Evolutionary conservation across 2,797 vertebrate genomes (phyloP).

Genomic region (Sebastes reedi): DNA sequence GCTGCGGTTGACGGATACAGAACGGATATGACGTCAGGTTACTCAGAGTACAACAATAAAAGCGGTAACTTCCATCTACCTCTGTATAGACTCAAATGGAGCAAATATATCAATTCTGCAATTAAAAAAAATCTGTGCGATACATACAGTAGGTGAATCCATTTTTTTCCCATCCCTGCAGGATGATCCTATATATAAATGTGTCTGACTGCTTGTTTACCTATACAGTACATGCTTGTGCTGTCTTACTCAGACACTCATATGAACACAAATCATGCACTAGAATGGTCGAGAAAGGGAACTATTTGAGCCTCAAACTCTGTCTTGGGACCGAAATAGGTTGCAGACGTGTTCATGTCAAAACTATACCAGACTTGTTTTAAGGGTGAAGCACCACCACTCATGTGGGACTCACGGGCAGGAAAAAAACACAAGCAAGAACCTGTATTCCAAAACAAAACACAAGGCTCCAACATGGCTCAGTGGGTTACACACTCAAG

Average conservation of each 20-base stretch:
- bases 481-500: conserved; percentile 53
- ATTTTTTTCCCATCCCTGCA: too few relatives aligned
- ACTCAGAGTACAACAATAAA: too few relatives aligned
- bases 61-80: too few relatives aligned
- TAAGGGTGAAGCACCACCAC: background rate
- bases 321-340: background rate
- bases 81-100: too few relatives aligned
- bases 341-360: background rate
- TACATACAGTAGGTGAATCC: too few relatives aligned
- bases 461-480: conserved; percentile 41
- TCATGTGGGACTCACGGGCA: conserved; percentile 20
- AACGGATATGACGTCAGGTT: too few relatives aligned
- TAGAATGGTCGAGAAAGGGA: background rate
- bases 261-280: background rate
- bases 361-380: background rate
- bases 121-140: too few relatives aligned
- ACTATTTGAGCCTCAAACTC: conserved; percentile 2
- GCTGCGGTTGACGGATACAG: too few relatives aligned
- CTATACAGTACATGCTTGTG: background rate
- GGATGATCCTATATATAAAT: background rate
- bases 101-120: too few relatives aligned
- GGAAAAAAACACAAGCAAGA: conserved; percentile 17
- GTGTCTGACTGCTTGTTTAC: background rate
- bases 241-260: background rate
- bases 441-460: conserved; percentile 46